A percentile compares a stretch with the other conserved stretches of the same genome.
phyloP scores from a whole-genome alignment of 2,113 vertebrate species.

The Pollachius pollachius region DNA sequence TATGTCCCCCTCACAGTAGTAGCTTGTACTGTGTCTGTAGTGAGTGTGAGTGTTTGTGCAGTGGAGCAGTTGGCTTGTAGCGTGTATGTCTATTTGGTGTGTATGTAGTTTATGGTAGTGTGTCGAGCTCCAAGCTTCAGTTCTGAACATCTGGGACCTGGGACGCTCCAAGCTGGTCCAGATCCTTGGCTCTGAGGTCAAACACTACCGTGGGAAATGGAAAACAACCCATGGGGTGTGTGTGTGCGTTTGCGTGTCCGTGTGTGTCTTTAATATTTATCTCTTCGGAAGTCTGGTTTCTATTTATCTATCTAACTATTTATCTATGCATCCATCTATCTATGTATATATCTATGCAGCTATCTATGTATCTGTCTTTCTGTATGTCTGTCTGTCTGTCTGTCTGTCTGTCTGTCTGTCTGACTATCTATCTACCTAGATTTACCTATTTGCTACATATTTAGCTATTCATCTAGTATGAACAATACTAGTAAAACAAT shows the following conservation, averaged over 20 bases:
- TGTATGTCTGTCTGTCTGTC: neutral
- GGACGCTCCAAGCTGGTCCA: too few species aligned
- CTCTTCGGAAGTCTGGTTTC: too few species aligned
- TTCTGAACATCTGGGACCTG: too few species aligned
- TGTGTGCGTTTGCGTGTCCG: neutral
- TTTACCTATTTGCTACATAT: neutral
- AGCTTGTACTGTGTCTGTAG: neutral
- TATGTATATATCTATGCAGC: neutral
- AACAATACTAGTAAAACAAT: neutral
- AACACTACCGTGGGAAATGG: too few species aligned
- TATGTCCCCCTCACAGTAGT: too few species aligned
- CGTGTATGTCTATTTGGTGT: slow-evolving; percentile 2
- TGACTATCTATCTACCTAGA: neutral
- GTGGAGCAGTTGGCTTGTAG: neutral
- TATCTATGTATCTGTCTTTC: neutral
- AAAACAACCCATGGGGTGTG: too few species aligned
- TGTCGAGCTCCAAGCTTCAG: too few species aligned
- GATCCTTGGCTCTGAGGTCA: too few species aligned
- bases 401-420: neutral
- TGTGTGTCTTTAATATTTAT: neutral
- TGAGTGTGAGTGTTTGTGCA: slow-evolving; percentile 8
- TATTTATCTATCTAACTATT: neutral
- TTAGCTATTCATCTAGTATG: neutral
- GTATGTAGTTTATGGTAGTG: neutral
- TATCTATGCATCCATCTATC: neutral